phyloP scores from a whole-genome alignment of 2,888 invertebrate species.

The Sialis lutaria region DNA sequence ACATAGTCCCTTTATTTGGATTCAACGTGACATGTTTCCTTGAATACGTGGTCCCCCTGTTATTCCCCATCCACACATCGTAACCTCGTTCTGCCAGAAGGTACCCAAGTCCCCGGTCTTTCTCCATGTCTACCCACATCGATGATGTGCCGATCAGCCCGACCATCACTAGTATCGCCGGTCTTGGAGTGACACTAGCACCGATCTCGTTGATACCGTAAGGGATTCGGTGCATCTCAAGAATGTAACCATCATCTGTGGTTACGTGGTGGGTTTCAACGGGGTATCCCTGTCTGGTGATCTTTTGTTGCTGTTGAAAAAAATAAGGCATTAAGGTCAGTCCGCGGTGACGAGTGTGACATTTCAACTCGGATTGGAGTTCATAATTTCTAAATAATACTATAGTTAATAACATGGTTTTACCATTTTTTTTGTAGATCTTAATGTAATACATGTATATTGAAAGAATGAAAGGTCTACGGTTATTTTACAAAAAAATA shows the following conservation, averaged over 20 bases:
- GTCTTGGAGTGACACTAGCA: constrained; percentile 21
- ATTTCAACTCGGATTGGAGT: too few species aligned
- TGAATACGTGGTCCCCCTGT: constrained; percentile 54
- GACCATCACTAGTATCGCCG: constrained; percentile 45
- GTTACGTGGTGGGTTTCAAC: neutral
- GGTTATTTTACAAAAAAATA: too few species aligned
- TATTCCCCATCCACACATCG: constrained; percentile 71
- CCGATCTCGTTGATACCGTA: neutral
- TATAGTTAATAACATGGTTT: too few species aligned
- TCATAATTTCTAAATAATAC: too few species aligned
- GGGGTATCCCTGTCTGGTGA: neutral
- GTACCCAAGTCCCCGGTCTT: constrained; percentile 37
- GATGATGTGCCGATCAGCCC: constrained; percentile 57
- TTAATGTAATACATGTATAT: too few species aligned
- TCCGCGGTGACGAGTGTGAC: too few species aligned
- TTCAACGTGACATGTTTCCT: constrained; percentile 32
- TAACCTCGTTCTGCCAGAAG: constrained; percentile 50
- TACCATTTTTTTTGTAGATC: too few species aligned
- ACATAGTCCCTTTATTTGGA: constrained; percentile 27
- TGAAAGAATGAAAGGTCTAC: too few species aligned
- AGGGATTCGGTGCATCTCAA: neutral
- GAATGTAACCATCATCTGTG: neutral
- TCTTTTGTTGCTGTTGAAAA: constrained; percentile 2
- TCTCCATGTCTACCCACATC: constrained; percentile 57
- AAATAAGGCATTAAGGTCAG: too few species aligned